Evolutionary conservation across 2,797 vertebrate species (phyloP).

Genomic region (Melanotaenia trifasciata): DNA sequence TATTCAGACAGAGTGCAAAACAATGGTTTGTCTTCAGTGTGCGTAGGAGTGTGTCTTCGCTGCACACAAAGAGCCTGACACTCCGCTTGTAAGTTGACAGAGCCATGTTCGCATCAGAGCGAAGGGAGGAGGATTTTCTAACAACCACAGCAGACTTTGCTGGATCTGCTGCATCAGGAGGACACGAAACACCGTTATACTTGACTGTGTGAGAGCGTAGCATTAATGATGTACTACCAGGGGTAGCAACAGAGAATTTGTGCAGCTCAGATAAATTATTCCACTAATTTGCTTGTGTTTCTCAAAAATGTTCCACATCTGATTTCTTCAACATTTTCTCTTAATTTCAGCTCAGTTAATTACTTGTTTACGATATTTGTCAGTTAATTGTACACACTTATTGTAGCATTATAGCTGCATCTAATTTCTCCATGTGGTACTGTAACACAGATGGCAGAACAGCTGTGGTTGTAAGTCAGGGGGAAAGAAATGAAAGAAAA

Average conservation of each 20-base stretch:
- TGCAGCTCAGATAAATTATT: neutral
- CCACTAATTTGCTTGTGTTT: neutral
- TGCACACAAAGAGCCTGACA: slow-evolving; percentile 53
- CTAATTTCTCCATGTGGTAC: slow-evolving; percentile 12
- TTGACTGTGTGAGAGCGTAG: neutral
- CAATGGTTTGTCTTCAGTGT: slow-evolving; percentile 41
- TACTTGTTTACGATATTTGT: slow-evolving; percentile 23
- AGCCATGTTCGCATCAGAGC: slow-evolving; percentile 34
- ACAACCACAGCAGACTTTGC: slow-evolving; percentile 18
- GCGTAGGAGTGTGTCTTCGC: slow-evolving; percentile 46
- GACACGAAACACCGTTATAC: slow-evolving; percentile 19
- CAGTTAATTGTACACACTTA: slow-evolving; percentile 1
- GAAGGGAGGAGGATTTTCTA: slow-evolving; percentile 24
- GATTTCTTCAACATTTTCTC: neutral
- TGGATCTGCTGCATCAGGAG: slow-evolving; percentile 11
- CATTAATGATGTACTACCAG: neutral
- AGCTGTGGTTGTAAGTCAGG: slow-evolving; percentile 39
- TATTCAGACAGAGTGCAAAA: slow-evolving; percentile 50
- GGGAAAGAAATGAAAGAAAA: slow-evolving; percentile 24
- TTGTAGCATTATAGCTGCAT: slow-evolving; percentile 10
- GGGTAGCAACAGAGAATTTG: neutral
- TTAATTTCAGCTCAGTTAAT: slow-evolving; percentile 4
- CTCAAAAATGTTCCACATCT: slow-evolving; percentile 4
- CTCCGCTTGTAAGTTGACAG: slow-evolving; percentile 41
- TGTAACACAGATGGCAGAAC: slow-evolving; percentile 45